A percentile compares a stretch with the other conserved stretches of the same genome.
phyloP scores from a whole-genome alignment of 2,888 invertebrate species.

The Lissocephala sabroskyi region DNA sequence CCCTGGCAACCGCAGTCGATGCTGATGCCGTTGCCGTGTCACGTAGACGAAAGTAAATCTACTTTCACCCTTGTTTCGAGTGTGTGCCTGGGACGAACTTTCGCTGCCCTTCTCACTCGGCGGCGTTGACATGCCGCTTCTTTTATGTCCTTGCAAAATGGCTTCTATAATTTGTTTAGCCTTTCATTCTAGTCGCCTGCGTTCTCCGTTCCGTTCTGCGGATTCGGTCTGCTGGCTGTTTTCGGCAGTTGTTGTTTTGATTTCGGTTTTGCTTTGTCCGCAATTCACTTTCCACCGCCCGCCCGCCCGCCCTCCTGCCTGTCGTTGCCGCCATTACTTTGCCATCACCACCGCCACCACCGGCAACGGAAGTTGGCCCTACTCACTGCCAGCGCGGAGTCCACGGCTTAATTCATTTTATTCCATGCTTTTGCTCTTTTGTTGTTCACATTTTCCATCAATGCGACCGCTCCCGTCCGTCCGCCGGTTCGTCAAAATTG shows the following conservation, averaged over 20 bases:
- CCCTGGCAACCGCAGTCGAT: slow-evolving; percentile 20
- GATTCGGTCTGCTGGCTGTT: slow-evolving; percentile 5
- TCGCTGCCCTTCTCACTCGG: neutral
- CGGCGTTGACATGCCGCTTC: slow-evolving; percentile 1
- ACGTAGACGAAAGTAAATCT: slow-evolving; percentile 59
- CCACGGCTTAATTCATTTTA: no score
- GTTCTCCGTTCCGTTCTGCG: neutral
- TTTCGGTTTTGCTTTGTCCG: slow-evolving; percentile 28
- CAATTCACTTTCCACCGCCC: slow-evolving; percentile 56
- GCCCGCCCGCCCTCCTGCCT: neutral
- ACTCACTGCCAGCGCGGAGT: no score
- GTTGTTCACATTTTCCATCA: neutral
- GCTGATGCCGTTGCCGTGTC: slow-evolving; percentile 32
- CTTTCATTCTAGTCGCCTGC: slow-evolving; percentile 45
- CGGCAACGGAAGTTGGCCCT: no score
- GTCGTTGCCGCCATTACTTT: slow-evolving; percentile 13
- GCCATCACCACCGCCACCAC: no score
- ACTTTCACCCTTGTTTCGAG: slow-evolving; percentile 57
- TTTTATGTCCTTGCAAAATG: slow-evolving; percentile 40
- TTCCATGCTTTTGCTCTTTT: slow-evolving; percentile 6
- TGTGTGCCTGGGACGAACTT: no score
- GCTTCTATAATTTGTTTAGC: slow-evolving; percentile 58
- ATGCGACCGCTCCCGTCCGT: slow-evolving; percentile 10
- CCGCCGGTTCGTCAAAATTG: no score
- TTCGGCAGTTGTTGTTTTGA: slow-evolving; percentile 14